Evolutionary conservation across 1,140 invertebrate genomes (phyloP), one percentile per base, ranked within the genome.

Genomic region (Drosophila mayri): DNA sequence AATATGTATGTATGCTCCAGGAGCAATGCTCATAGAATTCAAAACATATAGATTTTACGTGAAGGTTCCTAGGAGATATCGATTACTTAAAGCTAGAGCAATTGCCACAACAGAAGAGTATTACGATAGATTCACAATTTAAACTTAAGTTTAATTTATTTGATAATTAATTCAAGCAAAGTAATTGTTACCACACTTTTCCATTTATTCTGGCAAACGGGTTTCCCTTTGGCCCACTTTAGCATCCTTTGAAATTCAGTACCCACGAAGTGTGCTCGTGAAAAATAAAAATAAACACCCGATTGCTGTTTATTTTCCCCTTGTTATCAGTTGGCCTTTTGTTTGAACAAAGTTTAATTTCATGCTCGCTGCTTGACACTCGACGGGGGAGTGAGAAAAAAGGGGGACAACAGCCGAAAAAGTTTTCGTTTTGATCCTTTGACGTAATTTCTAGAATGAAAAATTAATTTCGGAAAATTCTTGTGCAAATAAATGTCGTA

Each of bases 321-420:
- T 35, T 44, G 35, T 75, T 66, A 44, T 66, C 54, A 59, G 54
- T 82, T 68, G 22, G 30, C 10, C 35, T 70, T 78, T 67, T 64
- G 68, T 67, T 75, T 64, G n/a, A 32, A 50, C 57, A 65, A 76
- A 86, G 62, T 82, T 82, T 62, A 87, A 82, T 86, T 87, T 87
- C 66, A 71, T 71, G 59, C 75, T 61, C 59, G 61, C 47, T 64
- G 71, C 75, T 18, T 67, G 74, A 61, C 68, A 81, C 62, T 43
- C 18, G 20, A 16, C 32, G 41, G 43, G 18, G 43, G 43, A 50
- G 59, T 61, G 52, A 46, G 25, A 16, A 37, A 50, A 58, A 62
- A 30, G n/a, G 43, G 14, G 66, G 46, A 72, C 38, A 55, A 14
- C 30, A 18, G 28, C 5, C 14, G 59, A 70, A 76, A 67, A 78